These are phyloP conservation scores for Andrena minutula DNA, from an alignment of 2,888 invertebrate species.

Conservation along the genomic window DNA sequence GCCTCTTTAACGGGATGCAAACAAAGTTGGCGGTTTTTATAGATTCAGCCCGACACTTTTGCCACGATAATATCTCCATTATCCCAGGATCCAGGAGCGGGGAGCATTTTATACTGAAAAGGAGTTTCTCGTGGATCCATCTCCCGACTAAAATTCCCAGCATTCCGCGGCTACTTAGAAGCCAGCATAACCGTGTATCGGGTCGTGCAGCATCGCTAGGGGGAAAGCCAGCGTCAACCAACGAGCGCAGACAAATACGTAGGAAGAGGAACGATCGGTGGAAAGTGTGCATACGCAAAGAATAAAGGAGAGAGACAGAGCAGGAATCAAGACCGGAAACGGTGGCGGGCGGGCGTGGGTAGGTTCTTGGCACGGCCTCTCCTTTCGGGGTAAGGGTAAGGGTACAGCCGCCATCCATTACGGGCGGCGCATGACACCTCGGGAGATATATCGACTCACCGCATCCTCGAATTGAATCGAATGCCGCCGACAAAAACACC, in stretches of 20 bases:
- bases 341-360: constrained; percentile 66
- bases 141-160: constrained; percentile 13
- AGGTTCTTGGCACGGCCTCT: constrained; percentile 83
- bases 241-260: constrained; percentile 62
- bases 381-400: constrained; percentile 81
- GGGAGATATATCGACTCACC: constrained; percentile 84
- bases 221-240: constrained; percentile 26
- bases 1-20: constrained; percentile 12
- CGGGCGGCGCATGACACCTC: constrained; percentile 83
- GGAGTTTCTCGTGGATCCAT: constrained; percentile 29
- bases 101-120: constrained; percentile 21
- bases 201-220: constrained; percentile 4
- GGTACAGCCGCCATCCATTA: constrained; percentile 84
- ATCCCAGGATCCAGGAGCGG: constrained; percentile 42
- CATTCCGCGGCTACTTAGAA: constrained; percentile 25
- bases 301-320: constrained; percentile 62
- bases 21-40: constrained; percentile 13
- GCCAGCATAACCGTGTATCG: constrained; percentile 41
- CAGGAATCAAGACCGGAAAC: constrained; percentile 69
- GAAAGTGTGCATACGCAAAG: constrained; percentile 44
- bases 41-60: constrained; percentile 15
- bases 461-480: constrained; percentile 85
- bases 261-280: constrained; percentile 46
- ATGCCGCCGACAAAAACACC: constrained; percentile 83
- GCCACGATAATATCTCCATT: constrained; percentile 67